A percentile compares a stretch with the other conserved stretches of the same genome.
These are phyloP conservation scores for Pantherophis alleghaniensis DNA, from an alignment of 2,797 vertebrate species.

Conservation along the genomic window DNA sequence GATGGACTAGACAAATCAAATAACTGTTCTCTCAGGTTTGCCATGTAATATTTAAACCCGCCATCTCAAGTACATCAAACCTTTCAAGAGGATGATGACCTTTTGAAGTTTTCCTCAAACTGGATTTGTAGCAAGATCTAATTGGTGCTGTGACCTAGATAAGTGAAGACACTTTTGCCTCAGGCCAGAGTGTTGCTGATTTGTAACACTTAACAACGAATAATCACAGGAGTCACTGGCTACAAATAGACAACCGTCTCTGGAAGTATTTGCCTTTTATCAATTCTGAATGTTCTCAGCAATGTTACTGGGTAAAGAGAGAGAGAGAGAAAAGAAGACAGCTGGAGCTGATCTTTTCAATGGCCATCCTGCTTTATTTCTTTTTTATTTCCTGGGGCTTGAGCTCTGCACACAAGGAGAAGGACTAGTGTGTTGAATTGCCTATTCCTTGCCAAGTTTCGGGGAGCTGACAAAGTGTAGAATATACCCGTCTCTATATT, in stretches of 20 bases:
- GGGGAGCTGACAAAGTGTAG: background rate
- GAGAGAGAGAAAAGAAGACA: background rate
- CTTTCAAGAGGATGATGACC: background rate
- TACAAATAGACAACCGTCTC: background rate
- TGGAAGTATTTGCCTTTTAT: background rate
- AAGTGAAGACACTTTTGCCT: background rate
- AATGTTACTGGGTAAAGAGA: background rate
- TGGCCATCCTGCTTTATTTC: background rate
- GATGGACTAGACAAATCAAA: slow-evolving; percentile 57
- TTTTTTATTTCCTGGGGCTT: background rate
- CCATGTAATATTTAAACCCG: slow-evolving; percentile 40
- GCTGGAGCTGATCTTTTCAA: background rate
- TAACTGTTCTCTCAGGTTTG: slow-evolving; percentile 51
- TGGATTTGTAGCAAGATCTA: slow-evolving; percentile 5
- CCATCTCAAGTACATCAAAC: slow-evolving; percentile 22
- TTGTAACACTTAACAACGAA: background rate
- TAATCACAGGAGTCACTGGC: background rate
- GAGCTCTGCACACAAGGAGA: background rate
- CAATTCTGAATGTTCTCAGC: background rate
- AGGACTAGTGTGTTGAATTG: background rate
- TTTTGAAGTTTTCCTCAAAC: background rate
- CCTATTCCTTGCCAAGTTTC: background rate
- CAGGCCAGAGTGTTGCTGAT: background rate
- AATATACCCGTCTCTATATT: background rate
- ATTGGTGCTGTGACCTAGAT: background rate